Base-by-base conservation (phyloP, 2,888 invertebrate genomes). In the Stictocephala bisonia region DNA sequence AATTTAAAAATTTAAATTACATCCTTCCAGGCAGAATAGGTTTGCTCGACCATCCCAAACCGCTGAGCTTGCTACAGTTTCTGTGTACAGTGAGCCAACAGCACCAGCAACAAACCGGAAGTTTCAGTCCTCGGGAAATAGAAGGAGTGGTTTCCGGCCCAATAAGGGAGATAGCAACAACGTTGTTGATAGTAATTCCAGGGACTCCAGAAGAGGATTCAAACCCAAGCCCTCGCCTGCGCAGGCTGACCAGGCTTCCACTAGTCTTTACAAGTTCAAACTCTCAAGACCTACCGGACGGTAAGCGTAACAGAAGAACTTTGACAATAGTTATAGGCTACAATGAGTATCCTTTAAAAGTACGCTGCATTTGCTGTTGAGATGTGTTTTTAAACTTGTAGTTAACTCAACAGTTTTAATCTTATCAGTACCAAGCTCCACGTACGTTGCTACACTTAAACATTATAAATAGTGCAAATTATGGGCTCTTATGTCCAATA, bases 201-300 rank as follows among this genome's bases (percentile, higher is more conserved):
- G 58, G 7, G 68, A 68, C 27, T 51, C 72, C 0, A 48, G 77
- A 2, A 67, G 79, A 41, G 71, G 77, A 20, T 79, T 77, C 74
- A 79, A 79, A 27, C 78, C 79, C n/a, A 76, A 77, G 40, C 76
- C 77, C 18, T 73, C 70, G 29, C 74, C 72, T 6, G 64, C 72
- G 11, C 66, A 50, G 20, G 58, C 40, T 11, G 75, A 75, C 24
- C 78, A 60, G 22, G 82, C 86, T 22, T 86, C 89, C 3, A 89
- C 90, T 41, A 90, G 90, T 77, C 85, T 92, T 73, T 93, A 92
- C 82, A 93, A 93, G 84, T 91, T 94, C 80, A 95, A 94, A 83
- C 85, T 95, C 50, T 93, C 93, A 81, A 87, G 94, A 53, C 88
- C 93, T 13, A 93, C 92, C 58, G 94, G 95, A 68, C 24, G 64